Base-by-base conservation (phyloP, 2,888 invertebrate genomes). In the Acronicta leporina region DNA sequence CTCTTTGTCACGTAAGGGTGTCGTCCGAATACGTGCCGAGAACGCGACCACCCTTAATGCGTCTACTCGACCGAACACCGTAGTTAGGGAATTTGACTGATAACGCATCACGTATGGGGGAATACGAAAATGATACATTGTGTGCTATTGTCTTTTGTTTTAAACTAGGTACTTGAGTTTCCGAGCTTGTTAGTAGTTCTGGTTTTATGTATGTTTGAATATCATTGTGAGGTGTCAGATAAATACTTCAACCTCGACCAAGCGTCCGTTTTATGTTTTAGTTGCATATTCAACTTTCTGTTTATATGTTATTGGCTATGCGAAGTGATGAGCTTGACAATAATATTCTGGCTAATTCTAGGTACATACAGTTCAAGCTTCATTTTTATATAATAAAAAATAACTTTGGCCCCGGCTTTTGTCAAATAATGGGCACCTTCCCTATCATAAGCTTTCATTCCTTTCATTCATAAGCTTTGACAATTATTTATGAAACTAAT, bases 1-100 rank as follows among this genome's bases (percentile, higher is more conserved):
- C 82, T 77, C 81, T 85, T 76, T 71, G 83, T 84, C 85, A 85
- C 85, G 85, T 85, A 82, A 75, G 80, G 77, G 76, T 80, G 83
- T 79, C 79, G 77, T 56, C 66, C 72, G 74, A 57, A 72, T 61
- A 77, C 81, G 81, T 79, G 77, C 68, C 63, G 60, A 68, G 74
- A 64, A 70, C 75, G 63, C 59, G 50, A 60, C 70, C 65, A 54
- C 47, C 65, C 62, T 60, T 80, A 81, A 82, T 83, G 82, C 72
- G 74, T 75, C 77, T 77, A 77, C 77, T 80, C 71, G 70, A 68
- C 70, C 70, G 62, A 63, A 63, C 51, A 60, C 62, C 64, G 67
- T 77, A 60, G 73, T 59, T 67, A 71, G 63, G 59, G 75, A 77
- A 77, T 77, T 75, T 75, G 63, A 76, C 79, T 79, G 79, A 77